These are phyloP conservation scores for Dysmachus trigonus DNA, from an alignment of 2,888 invertebrate species.

Conservation along the genomic window DNA sequence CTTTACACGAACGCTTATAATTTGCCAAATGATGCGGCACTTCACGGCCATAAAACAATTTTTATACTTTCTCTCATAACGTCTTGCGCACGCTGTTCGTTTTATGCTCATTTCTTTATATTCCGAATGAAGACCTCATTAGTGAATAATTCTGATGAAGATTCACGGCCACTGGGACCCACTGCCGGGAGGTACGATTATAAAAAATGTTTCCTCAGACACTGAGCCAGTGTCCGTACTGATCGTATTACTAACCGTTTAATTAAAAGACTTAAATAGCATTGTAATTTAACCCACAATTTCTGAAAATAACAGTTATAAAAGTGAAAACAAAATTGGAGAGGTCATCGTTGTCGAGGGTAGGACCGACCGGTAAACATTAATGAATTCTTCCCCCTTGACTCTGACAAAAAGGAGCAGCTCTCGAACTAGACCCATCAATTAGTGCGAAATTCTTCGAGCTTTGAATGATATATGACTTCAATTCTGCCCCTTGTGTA, in stretches of 20 bases:
- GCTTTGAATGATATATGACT: conserved; percentile 49
- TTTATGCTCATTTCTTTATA: neutral
- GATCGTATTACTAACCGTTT: neutral
- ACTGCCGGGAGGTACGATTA: neutral
- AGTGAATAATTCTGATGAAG: neutral
- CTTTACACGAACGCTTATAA: conserved; percentile 17
- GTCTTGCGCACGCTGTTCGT: neutral
- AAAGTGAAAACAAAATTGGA: conserved; percentile 38
- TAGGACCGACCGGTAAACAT: conserved; percentile 8
- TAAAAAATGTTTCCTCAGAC: neutral
- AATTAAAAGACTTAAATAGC: neutral
- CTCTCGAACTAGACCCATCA: conserved; percentile 44
- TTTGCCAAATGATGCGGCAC: conserved; percentile 35
- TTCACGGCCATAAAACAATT: conserved; percentile 24
- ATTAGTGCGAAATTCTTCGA: conserved; percentile 48
- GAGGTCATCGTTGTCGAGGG: neutral
- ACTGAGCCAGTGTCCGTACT: too few relatives aligned
- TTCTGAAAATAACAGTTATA: conserved; percentile 47
- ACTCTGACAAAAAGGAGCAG: neutral
- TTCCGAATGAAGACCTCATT: neutral
- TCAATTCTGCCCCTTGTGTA: conserved; percentile 16
- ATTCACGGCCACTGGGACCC: neutral
- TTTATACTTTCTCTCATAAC: conserved; percentile 20
- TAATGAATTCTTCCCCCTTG: conserved; percentile 5
- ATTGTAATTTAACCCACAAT: conserved; percentile 47